Evolutionary conservation across 2,797 vertebrate genomes (phyloP), one percentile per base, ranked within the genome.

Genomic region (Alectoris magna): DNA sequence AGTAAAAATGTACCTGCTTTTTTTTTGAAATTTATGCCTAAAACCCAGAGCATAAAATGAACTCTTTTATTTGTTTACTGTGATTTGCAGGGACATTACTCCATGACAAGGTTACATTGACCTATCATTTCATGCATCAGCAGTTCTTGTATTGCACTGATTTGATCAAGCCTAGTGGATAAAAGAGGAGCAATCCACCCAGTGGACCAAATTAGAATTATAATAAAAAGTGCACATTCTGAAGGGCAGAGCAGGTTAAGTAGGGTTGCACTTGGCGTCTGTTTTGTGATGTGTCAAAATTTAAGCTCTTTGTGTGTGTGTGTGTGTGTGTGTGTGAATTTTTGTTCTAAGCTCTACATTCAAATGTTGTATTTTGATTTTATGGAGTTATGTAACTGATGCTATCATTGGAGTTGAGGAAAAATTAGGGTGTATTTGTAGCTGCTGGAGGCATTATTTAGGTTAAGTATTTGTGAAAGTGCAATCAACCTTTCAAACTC

Each of bases 51-150:
- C 38, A 90, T 76, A 62, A 84, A 91, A 81, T 63, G 11, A 77
- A 48, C 69, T 72, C 43, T 59, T 95, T 74, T 87, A 80, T 92
- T 93, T 96, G 76, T 93, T 96, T 96, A 63, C 82, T 92, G 63
- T 90, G 88, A 78, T 84, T 95, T 92, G 56, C 79, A 68, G 68
- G 53, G 73, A 39, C 86, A 86, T 89, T 91, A 53, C 60, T 89
- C 39, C 74, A 62, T 68, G 48, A 73, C 77, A 95, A 92, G 93
- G 88, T 96, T 96, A 88, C 85, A 76, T 19, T 96, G 92, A 92
- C 91, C 89, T 76, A 59, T 86, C 87, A 88, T 93, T 95, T 95
- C 91, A 93, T 93, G 93, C 95, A 86, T 92, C 91, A 95, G 92
- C 85, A 88, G 71, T 91, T 96, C 91, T 87, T 95, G 87, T 95